These are phyloP conservation scores for Pseudochirops corinnae DNA, from an alignment of 2,797 vertebrate species.

Conservation along the genomic window DNA sequence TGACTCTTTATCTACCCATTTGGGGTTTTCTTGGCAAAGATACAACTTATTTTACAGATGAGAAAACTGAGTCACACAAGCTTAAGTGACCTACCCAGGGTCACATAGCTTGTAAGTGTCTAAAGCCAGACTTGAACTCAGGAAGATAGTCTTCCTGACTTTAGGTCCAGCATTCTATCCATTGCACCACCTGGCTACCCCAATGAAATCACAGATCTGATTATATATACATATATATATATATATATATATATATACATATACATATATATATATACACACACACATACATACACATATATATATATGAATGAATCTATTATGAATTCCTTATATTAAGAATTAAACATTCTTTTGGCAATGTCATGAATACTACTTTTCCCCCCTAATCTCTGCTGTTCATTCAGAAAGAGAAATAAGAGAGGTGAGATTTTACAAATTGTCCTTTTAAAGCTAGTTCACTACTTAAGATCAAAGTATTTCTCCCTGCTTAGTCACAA, in stretches of 20 bases:
- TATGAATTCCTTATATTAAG: background rate
- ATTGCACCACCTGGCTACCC: background rate
- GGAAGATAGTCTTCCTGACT: background rate
- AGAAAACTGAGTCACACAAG: background rate
- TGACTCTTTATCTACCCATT: background rate
- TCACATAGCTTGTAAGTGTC: background rate
- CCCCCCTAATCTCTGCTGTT: slow-evolving; percentile 37
- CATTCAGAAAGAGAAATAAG: slow-evolving; percentile 31
- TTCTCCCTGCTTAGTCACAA: background rate
- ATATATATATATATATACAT: no score
- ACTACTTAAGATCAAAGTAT: background rate
- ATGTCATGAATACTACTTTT: slow-evolving; percentile 36
- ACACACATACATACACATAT: no score
- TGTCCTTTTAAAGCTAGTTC: slow-evolving; percentile 39
- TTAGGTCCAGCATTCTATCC: background rate
- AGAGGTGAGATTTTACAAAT: slow-evolving; percentile 56
- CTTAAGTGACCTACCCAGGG: background rate
- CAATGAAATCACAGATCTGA: background rate
- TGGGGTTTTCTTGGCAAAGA: background rate
- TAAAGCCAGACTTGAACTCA: background rate
- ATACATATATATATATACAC: no score
- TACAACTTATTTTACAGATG: background rate
- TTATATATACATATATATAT: background rate
- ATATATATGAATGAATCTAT: background rate
- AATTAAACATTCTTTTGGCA: background rate